Conservation (phyloP, 37 sponge, comb jelly and placozoan genomes). For the Mnemiopsis leidyi region DNA sequence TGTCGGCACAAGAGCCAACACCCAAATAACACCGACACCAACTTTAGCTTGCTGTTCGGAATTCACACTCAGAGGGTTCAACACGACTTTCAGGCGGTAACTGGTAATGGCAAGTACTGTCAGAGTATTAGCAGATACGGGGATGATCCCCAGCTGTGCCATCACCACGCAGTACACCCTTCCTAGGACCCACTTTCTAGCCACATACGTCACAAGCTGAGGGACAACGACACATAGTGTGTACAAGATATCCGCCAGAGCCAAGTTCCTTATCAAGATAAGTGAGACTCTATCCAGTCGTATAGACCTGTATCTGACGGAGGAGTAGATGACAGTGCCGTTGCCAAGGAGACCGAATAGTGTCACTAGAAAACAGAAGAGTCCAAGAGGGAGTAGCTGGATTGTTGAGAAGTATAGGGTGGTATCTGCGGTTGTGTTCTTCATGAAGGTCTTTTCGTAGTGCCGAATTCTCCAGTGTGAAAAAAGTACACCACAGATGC, state of each 20-base stretch:
- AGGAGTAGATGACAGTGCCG: conserved; percentile 51
- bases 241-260: conserved; percentile 41
- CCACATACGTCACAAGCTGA: neutral
- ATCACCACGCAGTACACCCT: conserved; percentile 15
- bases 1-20: neutral
- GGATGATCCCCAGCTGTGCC: conserved; percentile 6
- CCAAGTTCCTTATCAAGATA: neutral
- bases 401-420: neutral
- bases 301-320: conserved; percentile 2
- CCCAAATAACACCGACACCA: neutral
- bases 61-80: neutral
- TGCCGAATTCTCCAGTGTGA: too few relatives aligned
- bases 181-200: conserved; percentile 5
- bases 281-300: conserved; percentile 14
- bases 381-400: neutral
- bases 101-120: conserved; percentile 27
- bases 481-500: too few relatives aligned
- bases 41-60: neutral
- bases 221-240: conserved; percentile 2
- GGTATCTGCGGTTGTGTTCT: too few relatives aligned
- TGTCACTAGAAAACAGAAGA: conserved; percentile 24
- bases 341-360: conserved; percentile 26
- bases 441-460: too few relatives aligned
- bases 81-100: neutral
- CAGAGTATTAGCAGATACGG: conserved; percentile 27